Percentiles rank a stretch among this genome's conserved stretches.
Conservation (phyloP, 2,113 vertebrate species). For the Sinocyclocheilus anshuiensis region DNA sequence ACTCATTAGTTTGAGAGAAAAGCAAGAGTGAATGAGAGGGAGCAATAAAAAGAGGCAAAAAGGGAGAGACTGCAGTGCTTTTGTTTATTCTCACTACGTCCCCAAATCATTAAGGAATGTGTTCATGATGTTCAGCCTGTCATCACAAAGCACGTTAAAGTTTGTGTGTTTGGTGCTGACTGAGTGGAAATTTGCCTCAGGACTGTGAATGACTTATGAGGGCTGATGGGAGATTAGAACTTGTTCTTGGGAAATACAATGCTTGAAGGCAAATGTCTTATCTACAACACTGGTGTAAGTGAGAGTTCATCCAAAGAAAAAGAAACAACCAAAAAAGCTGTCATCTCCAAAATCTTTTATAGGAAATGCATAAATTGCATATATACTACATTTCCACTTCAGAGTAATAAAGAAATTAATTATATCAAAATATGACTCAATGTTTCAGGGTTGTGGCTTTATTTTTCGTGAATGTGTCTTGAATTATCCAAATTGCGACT, state of each 20-base stretch:
- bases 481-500: too few species aligned
- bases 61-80: constrained; percentile 38
- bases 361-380: neutral
- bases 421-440: too few species aligned
- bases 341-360: neutral
- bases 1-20: constrained; percentile 39
- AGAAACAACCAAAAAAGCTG: neutral
- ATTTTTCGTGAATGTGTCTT: too few species aligned
- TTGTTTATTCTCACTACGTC: constrained; percentile 42
- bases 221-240: constrained; percentile 8
- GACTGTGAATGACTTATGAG: neutral
- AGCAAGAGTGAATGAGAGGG: constrained; percentile 39
- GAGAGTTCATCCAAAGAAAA: neutral
- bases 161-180: neutral
- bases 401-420: too few species aligned
- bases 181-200: neutral
- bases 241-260: neutral
- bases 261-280: neutral
- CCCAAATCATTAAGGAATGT: constrained; percentile 40
- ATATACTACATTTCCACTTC: neutral
- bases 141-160: neutral
- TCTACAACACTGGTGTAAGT: neutral
- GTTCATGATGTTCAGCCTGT: constrained; percentile 22
- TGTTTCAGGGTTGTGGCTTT: too few species aligned
- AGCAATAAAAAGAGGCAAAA: constrained; percentile 40